Percentiles rank a stretch among this genome's conserved stretches.
Evolutionary conservation across 1,140 invertebrate genomes (phyloP).

Genomic region (Pseudomyrmex dendroicus): DNA sequence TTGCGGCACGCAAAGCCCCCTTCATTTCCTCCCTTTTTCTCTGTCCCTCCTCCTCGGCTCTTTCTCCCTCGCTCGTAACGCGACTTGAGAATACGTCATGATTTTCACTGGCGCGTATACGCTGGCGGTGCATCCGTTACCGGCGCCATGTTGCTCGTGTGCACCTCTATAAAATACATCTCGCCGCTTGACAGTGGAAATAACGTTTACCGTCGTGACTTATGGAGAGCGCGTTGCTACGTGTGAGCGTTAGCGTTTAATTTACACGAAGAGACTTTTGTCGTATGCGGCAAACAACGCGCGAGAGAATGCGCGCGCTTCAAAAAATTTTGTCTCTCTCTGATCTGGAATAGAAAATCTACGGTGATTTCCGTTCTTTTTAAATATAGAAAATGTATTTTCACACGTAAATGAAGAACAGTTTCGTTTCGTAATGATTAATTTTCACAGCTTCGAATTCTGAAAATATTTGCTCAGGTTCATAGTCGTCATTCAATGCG

Average conservation of each 20-base stretch:
- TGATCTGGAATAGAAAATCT: background rate
- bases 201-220: constrained; percentile 48
- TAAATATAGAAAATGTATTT: background rate
- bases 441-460: too few relatives aligned
- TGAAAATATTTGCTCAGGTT: too few relatives aligned
- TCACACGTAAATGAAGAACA: too few relatives aligned
- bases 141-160: constrained; percentile 16
- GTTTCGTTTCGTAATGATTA: too few relatives aligned
- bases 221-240: constrained; percentile 23
- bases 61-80: constrained; percentile 42
- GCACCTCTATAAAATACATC: constrained; percentile 46
- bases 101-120: constrained; percentile 63
- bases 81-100: constrained; percentile 66
- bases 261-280: constrained; percentile 27
- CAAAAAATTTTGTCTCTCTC: constrained; percentile 19
- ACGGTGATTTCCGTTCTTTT: background rate
- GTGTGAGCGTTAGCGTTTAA: constrained; percentile 27
- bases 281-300: background rate
- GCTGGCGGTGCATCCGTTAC: constrained; percentile 56
- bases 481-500: too few relatives aligned
- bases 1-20: constrained; percentile 63
- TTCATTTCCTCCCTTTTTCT: constrained; percentile 44
- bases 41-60: constrained; percentile 2
- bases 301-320: background rate
- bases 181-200: constrained; percentile 35